Evolutionary conservation across 1,140 invertebrate species (phyloP), one percentile per base, ranked within the genome.

Genomic region (Lerema accius): DNA sequence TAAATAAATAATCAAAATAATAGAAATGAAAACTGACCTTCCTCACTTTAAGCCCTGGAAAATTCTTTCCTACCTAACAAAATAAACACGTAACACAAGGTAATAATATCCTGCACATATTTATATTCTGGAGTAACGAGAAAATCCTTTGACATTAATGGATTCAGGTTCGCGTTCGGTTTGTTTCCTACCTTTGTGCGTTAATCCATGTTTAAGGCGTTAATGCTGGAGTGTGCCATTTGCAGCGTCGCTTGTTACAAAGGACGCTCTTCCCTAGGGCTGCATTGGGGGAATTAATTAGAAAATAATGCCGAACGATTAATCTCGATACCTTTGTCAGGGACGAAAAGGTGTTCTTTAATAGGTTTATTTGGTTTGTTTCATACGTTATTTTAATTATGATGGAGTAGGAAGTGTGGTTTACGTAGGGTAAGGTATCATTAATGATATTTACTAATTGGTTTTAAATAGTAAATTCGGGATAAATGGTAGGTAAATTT

Each of bases 231-330:
- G 73, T 73, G 71, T 78, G 63, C 48, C 63, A 69, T 72, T 71
- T 69, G 66, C 76, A 50, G 48, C 13, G n/a, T 17, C 26, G 72
- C 74, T 78, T 76, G 69, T 76, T 80, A 65, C 72, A 76, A 82
- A 56, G 53, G 39, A 43, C 39, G 69, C 53, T 73, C 19, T 23
- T 23, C 79, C 81, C 76, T 71, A 68, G 55, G 73, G 77, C 73
- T 62, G 66, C 64, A 71, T 55, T 40, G 84, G 78, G 80, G 72
- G 71, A 77, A 78, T 87, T 87, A 90, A 90, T 90, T 88, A 84
- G 83, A 80, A 86, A 90, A 86, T 88, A 88, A 88, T 87, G 80
- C 78, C 72, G 64, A 69, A 76, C 86, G 80, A 90, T 90, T 88
- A 86, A 90, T 90, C 85, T 88, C 84, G 76, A 81, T 81, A 66